phyloP scores from a whole-genome alignment of 2,888 invertebrate species.

The Nesidiocoris tenuis region DNA sequence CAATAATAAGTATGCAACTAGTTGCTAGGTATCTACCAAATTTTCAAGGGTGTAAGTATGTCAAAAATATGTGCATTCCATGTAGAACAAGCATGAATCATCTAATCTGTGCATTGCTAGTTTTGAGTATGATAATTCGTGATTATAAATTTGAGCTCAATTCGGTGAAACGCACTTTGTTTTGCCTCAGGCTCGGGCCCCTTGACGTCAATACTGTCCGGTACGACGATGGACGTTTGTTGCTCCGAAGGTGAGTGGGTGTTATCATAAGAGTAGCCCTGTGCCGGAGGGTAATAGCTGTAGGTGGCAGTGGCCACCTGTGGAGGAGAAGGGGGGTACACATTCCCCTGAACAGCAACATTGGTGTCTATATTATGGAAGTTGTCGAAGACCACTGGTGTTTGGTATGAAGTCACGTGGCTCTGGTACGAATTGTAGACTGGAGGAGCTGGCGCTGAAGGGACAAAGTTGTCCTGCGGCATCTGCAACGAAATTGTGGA shows the following conservation, averaged over 20 bases:
- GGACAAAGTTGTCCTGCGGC: slow-evolving; percentile 3
- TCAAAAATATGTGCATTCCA: too few relatives aligned
- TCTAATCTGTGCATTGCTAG: too few relatives aligned
- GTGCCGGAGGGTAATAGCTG: slow-evolving; percentile 24
- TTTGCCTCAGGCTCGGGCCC: too few relatives aligned
- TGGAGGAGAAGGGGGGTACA: slow-evolving; percentile 4
- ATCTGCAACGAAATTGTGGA: background rate
- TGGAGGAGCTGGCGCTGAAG: slow-evolving; percentile 30
- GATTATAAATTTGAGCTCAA: too few relatives aligned
- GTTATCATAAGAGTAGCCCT: slow-evolving; percentile 27
- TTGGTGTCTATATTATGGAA: slow-evolving; percentile 15
- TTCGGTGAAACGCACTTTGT: too few relatives aligned
- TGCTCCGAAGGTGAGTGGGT: slow-evolving; percentile 17
- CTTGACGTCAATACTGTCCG: background rate
- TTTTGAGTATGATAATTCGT: too few relatives aligned
- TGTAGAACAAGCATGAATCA: too few relatives aligned
- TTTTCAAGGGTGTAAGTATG: too few relatives aligned
- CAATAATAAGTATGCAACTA: too few relatives aligned
- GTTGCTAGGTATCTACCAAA: too few relatives aligned
- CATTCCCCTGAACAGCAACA: background rate
- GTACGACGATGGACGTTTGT: background rate
- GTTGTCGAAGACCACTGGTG: slow-evolving; percentile 9
- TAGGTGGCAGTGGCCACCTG: slow-evolving; percentile 16
- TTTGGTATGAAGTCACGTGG: slow-evolving; percentile 25
- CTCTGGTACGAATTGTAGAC: slow-evolving; percentile 26